These are phyloP conservation scores for Chesias legatella DNA, from an alignment of 2,888 invertebrate genomes.

Conservation along the genomic window DNA sequence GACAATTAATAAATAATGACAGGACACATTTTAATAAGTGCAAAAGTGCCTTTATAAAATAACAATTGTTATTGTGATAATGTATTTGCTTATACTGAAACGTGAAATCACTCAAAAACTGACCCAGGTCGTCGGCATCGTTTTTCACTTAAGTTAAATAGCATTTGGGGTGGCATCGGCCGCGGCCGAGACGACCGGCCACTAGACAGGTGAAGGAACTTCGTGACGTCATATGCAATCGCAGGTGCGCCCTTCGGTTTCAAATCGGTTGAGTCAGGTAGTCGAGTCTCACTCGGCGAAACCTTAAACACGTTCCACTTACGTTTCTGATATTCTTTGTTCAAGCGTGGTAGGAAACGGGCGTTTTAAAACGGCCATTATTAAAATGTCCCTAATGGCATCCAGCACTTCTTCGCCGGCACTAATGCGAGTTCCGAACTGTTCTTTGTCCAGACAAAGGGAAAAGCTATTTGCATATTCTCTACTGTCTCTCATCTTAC, in stretches of 20 bases:
- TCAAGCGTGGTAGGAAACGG: constrained; percentile 11
- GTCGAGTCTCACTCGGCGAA: constrained; percentile 28
- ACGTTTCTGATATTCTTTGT: constrained; percentile 32
- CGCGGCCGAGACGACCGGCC: constrained; percentile 37
- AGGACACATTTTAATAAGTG: too few relatives aligned
- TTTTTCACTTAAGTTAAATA: constrained; percentile 36
- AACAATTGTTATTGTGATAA: constrained; percentile 13
- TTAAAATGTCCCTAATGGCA: constrained; percentile 47
- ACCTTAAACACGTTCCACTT: constrained; percentile 33
- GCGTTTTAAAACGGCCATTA: constrained; percentile 41
- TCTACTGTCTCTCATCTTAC: constrained; percentile 38
- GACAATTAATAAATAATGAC: too few relatives aligned
- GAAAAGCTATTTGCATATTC: constrained; percentile 53
- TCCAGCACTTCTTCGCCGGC: constrained; percentile 43
- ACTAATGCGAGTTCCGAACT: constrained; percentile 56
- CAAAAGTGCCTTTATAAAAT: too few relatives aligned
- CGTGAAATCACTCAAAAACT: constrained; percentile 25
- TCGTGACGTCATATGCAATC: constrained; percentile 47
- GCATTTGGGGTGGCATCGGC: constrained; percentile 35
- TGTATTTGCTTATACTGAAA: constrained; percentile 35
- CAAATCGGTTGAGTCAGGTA: constrained; percentile 43
- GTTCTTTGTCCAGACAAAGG: constrained; percentile 50
- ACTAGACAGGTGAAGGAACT: constrained; percentile 60
- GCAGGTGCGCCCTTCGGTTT: constrained; percentile 55
- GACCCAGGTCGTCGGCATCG: constrained; percentile 32